Base-by-base conservation (phyloP, 37 sponge, comb jelly and placozoan genomes). In the Spongilla lacustris region DNA sequence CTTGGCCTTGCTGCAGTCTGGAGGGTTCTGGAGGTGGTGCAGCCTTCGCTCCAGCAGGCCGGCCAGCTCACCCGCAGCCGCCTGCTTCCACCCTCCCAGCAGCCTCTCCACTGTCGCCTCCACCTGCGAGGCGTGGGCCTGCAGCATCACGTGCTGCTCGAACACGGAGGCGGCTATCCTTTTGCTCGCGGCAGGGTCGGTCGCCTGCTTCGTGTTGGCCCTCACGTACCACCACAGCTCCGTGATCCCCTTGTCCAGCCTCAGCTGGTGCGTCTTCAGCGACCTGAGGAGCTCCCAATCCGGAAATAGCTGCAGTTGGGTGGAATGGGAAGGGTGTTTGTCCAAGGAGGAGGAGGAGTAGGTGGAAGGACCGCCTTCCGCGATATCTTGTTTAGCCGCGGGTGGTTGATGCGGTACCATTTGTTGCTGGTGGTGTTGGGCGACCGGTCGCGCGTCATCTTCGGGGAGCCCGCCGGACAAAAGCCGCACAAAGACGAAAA, bases 171-270 rank as follows among this genome's bases (percentile, higher is more conserved):
- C 72, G 11, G 71, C 17, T 12, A 81, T 32, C 48, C 66, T 26
- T 0, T 10, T 24, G 25, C 68, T 26, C 24, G 69, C n/a, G n/a
- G 36, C 80, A 32, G 24, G 36, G 30, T 49, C 17, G 28, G 32
- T 22, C 3, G 30, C 23, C 31, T 29, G 38, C 73, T 46, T 25
- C 9, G 24, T 0, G 58, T 70, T 48, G 9, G 83, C 78, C 22
- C 89, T 36, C 23, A 89, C 22, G 36, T 88, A 81, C 89, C 86
- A 89, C 93, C 89, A 92, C 26, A 89, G n/a, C 68, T 92, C 93
- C 31, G 37, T 79, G 5, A 88, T 76, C n/a, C 79, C 78, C 67
- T 81, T 89, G 27, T 77, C 67, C 34, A 85, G 21, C 36, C 80
- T 38, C 26, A 85, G 69, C 69, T 88, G 83, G 25, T 68, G 19